Percentiles rank a stretch among this genome's conserved stretches.
Conservation (phyloP, 2,113 vertebrate species). For the Argyrosomus japonicus region DNA sequence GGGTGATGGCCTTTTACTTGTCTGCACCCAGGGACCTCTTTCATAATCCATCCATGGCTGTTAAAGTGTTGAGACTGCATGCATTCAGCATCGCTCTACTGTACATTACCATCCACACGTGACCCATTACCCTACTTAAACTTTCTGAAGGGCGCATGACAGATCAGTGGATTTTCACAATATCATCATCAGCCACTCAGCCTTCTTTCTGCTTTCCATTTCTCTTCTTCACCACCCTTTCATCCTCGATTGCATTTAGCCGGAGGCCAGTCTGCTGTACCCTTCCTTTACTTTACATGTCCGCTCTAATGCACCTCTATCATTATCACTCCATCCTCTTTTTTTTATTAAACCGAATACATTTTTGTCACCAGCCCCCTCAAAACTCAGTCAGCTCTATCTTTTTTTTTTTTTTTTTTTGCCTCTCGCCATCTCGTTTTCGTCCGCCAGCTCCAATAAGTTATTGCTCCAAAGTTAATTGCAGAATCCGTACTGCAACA, state of each 20-base stretch:
- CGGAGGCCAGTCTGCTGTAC: constrained; percentile 1
- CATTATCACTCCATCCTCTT: constrained; percentile 12
- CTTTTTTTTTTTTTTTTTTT: background rate
- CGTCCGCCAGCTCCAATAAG: background rate
- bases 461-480: constrained; percentile 64
- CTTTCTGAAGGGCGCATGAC: constrained; percentile 11
- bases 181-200: constrained; percentile 18
- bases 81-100: background rate
- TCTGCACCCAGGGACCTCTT: background rate
- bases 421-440: background rate
- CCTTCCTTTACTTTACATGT: background rate
- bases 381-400: constrained; percentile 1
- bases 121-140: constrained; percentile 9
- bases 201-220: background rate
- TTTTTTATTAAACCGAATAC: background rate
- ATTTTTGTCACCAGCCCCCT: constrained; percentile 4
- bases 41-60: background rate
- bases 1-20: background rate
- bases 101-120: background rate
- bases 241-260: constrained; percentile 36
- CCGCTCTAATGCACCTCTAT: background rate
- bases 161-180: constrained; percentile 52
- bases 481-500: constrained; percentile 29
- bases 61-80: background rate
- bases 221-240: background rate